These are phyloP conservation scores for Patiria miniata DNA, from an alignment of 35 echinoderm and acorn worm species.

Conservation along the genomic window DNA sequence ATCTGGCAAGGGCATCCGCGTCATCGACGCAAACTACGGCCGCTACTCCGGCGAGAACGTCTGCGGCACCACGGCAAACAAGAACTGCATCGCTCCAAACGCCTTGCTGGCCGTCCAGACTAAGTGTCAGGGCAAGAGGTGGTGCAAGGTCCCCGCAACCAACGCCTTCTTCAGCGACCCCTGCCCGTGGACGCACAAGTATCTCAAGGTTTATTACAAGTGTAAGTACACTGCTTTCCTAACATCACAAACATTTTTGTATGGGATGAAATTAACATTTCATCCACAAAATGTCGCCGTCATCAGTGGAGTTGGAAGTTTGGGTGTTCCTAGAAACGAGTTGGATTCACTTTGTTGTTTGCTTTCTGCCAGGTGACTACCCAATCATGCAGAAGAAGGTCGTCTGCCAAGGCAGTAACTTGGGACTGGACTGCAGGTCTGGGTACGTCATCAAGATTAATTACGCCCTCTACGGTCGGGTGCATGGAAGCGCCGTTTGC, in stretches of 20 bases:
- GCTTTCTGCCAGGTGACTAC: background rate
- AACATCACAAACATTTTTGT: no score
- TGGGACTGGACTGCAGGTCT: background rate
- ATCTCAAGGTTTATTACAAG: background rate
- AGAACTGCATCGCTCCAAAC: background rate
- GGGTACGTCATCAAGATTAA: background rate
- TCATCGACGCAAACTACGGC: background rate
- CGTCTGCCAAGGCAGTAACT: background rate
- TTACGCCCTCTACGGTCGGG: slow-evolving; percentile 11
- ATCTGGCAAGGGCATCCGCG: background rate
- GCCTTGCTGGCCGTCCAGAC: background rate
- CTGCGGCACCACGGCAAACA: background rate
- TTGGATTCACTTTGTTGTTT: background rate
- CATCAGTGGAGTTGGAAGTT: no score
- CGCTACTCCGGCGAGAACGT: slow-evolving; percentile 8
- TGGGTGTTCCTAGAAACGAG: no score
- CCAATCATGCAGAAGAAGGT: background rate
- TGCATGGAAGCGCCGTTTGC: slow-evolving; percentile 1
- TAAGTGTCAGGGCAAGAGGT: background rate
- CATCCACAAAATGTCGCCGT: background rate
- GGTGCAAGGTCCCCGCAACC: background rate
- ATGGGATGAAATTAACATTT: background rate
- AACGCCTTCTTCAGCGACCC: background rate
- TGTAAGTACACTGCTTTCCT: background rate
- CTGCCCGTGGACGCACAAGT: background rate